Evolutionary conservation across 1,140 invertebrate species (phyloP).

Genomic region (Drosophila lacteicornis): DNA sequence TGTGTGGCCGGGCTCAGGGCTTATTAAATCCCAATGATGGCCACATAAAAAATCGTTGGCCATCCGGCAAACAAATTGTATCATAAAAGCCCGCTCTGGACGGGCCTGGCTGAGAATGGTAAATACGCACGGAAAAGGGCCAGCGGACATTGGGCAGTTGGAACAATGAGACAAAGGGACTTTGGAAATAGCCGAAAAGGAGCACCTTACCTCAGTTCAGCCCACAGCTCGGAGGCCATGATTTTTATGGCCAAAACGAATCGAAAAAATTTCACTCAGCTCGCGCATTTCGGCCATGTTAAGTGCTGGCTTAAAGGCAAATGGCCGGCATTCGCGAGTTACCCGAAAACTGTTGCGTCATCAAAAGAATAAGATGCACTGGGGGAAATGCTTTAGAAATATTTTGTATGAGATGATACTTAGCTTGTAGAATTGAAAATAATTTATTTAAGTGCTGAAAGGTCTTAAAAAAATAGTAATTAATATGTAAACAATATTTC

Average conservation of each 20-base stretch:
- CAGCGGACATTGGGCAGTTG: conserved; percentile 21
- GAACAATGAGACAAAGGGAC: conserved; percentile 67
- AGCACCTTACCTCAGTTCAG: conserved; percentile 47
- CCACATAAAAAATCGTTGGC: conserved; percentile 63
- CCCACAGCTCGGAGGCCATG: conserved; percentile 36
- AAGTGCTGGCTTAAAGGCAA: conserved; percentile 52
- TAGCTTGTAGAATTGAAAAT: not conserved
- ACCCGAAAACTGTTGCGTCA: conserved; percentile 54
- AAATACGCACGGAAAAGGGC: conserved; percentile 62
- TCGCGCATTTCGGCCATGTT: conserved; percentile 66
- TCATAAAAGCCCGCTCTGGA: conserved; percentile 53
- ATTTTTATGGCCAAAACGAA: conserved; percentile 73
- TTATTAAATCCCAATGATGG: conserved; percentile 80
- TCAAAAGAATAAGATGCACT: conserved; percentile 55
- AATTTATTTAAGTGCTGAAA: not conserved
- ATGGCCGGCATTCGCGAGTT: conserved; percentile 30
- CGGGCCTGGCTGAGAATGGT: conserved; percentile 49
- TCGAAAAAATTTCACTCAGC: conserved; percentile 79
- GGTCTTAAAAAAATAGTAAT: not conserved
- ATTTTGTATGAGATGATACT: too few species aligned
- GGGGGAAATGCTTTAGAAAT: not conserved
- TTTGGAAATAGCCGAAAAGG: conserved; percentile 48
- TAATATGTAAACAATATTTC: too few species aligned
- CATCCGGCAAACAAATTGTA: conserved; percentile 73
- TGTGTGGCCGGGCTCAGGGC: conserved; percentile 51